Conservation (phyloP, 37 sponge, comb jelly and placozoan species). For the Oopsacas minuta region DNA sequence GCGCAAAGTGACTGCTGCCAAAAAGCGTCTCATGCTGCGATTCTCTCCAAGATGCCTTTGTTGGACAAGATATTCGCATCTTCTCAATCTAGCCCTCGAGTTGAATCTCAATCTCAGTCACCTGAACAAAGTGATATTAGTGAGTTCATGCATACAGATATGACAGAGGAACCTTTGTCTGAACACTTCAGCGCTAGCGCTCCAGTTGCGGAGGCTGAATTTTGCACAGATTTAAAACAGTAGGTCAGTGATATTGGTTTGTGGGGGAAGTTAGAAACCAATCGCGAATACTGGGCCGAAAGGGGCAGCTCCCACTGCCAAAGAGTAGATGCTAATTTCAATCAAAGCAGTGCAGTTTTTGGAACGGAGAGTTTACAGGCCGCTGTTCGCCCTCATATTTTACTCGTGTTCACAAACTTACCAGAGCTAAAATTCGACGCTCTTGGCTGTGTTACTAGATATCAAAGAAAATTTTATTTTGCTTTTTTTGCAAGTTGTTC, state of each 20-base stretch:
- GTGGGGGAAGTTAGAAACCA: constrained; percentile 4
- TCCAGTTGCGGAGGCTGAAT: constrained; percentile 14
- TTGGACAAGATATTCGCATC: background rate
- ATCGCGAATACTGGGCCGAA: constrained; percentile 18
- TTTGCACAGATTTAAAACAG: background rate
- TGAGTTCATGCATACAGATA: constrained; percentile 12
- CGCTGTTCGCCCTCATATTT: constrained; percentile 18
- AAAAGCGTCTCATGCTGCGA: constrained; percentile 1
- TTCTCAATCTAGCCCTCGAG: background rate
- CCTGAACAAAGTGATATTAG: background rate
- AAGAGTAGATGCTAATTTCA: constrained; percentile 13
- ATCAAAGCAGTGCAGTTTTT: constrained; percentile 7
- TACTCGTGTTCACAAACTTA: constrained; percentile 1
- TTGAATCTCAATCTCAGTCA: background rate
- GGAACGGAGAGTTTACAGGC: background rate
- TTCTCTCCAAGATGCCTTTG: constrained; percentile 1
- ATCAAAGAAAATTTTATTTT: background rate
- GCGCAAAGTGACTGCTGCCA: constrained; percentile 18
- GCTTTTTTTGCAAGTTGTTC: constrained; percentile 10
- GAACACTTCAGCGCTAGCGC: constrained; percentile 1
- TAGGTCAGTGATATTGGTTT: constrained; percentile 14
- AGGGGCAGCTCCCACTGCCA: constrained; percentile 15
- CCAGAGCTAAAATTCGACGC: background rate
- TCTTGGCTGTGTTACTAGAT: constrained; percentile 14
- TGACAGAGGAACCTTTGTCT: background rate